Evolutionary conservation across 2,888 invertebrate genomes (phyloP), one percentile per base, ranked within the genome.

Genomic region (Hetaerina titia): DNA sequence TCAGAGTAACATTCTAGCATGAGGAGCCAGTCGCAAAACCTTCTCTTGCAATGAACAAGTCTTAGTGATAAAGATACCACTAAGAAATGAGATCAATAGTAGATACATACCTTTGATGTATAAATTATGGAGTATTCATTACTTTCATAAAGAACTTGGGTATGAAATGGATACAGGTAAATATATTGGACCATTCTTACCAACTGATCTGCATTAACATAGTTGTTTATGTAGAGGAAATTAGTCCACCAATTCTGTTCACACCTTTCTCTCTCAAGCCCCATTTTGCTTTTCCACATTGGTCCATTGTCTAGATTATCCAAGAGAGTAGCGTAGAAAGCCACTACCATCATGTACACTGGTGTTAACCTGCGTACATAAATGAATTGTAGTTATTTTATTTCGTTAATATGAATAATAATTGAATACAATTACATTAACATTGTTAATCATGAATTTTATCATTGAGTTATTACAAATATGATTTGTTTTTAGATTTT

Each of bases 231-330:
- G 95, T 95, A 95, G 45, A 95, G 95, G 11, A 95, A 89, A 90
- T 95, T 95, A 5, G 95, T 94, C 96, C 95, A 95, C 95, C 96
- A 95, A 92, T 95, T 95, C 19, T 95, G 57, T 45, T 95, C 74
- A 89, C 96, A 96, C 19, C 95, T 90, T 15, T 95, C 94, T 56
- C 95, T 95, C 31, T 95, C 95, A 15, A 95, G 94, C 17, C 95
- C 95, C 87, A 95, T 95, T 45, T 95, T 88, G 5, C 88, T 25
- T 22, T 95, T 95, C 95, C 95, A 95, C 87, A 95, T 95, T 1
- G 95, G 95, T 7, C 95, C 95, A 81, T 94, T 95, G 13, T 95
- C 95, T 19, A 95, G 63, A 45, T 95, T 95, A 74, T 95, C 95
- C 17, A 95, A 94, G 25, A 95, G 87, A 11, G 95, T 95, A 22